These are phyloP conservation scores for Microcebus jonahi DNA, from an alignment of 2,113 vertebrate species.

Conservation along the genomic window DNA sequence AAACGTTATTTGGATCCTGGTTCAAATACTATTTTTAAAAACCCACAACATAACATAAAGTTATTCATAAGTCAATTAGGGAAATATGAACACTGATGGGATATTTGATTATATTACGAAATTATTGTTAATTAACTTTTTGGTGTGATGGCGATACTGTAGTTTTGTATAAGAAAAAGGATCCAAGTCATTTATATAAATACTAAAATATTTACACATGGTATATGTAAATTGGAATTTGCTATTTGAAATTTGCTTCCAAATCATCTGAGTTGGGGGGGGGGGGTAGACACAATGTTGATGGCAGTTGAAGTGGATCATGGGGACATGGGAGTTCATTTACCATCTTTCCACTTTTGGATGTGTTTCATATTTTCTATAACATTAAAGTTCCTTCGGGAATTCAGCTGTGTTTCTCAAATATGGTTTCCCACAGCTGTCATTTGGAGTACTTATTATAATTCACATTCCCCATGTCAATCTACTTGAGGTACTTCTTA, in stretches of 20 bases:
- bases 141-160: not conserved
- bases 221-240: too few relatives aligned
- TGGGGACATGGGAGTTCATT: accelerated
- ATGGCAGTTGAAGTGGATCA: not conserved
- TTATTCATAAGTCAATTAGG: not conserved
- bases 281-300: not conserved
- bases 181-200: not conserved
- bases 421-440: not conserved
- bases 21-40: not conserved
- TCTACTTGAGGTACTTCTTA: not conserved
- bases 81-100: not conserved
- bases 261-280: not conserved
- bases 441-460: not conserved
- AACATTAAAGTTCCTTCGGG: not conserved
- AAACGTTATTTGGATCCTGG: not conserved
- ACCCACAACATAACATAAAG: not conserved
- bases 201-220: not conserved
- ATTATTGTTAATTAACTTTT: not conserved
- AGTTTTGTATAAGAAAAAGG: not conserved
- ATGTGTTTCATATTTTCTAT: not conserved
- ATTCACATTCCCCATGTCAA: not conserved
- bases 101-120: not conserved
- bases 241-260: constrained; percentile 13
- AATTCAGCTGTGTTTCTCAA: not conserved
- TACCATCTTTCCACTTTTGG: not conserved